Base-by-base conservation (phyloP, 2,888 invertebrate genomes). In the Acanthosoma haemorrhoidale region DNA sequence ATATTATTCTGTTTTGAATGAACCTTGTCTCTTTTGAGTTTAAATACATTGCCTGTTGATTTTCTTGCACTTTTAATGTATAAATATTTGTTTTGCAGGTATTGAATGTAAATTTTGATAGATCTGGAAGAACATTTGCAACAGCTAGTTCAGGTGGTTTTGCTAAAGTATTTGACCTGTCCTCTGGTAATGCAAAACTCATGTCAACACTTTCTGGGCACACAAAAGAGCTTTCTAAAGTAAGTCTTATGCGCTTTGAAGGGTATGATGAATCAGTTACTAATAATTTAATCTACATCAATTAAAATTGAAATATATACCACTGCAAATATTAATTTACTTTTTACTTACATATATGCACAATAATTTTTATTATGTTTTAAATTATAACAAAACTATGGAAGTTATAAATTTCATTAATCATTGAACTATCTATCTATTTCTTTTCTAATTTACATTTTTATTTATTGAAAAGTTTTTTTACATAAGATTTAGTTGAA, bases 71-170 rank as follows among this genome's bases (percentile, higher is more conserved):
- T n/a, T n/a, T n/a, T n/a, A n/a, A 58, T 36, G 31, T 4, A 21
- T 60, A 4, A 11, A 11, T 43, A 13, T 61, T 60, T 31, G 13
- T 60, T 69, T 31, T 60, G 0, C 71, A 85, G 84, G 88, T 92
- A 16, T 78, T 91, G 61, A 91, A 92, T 77, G 83, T 92, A 51
- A 83, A 86, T 71, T 91, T 92, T 80, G 90, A 92, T 82, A 87
- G 85, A 79, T 86, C 87, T 0, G 90, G 91, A 0, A 85, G 85
- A 74, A 83, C 85, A 58, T 81, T 92, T 79, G 88, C 90, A 13
- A 90, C 90, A 0, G 87, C 87, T 0, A 89, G 90, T 61, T 88
- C 88, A 76, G 92, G 92, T 78, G 85, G 87, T 69, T 89, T 88
- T 0, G 89, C 90, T 0, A 82, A 88, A 16, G 83, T 91, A 61